Evolutionary conservation across 2,797 vertebrate genomes (phyloP).

Genomic region (Tamandua tetradactyla): DNA sequence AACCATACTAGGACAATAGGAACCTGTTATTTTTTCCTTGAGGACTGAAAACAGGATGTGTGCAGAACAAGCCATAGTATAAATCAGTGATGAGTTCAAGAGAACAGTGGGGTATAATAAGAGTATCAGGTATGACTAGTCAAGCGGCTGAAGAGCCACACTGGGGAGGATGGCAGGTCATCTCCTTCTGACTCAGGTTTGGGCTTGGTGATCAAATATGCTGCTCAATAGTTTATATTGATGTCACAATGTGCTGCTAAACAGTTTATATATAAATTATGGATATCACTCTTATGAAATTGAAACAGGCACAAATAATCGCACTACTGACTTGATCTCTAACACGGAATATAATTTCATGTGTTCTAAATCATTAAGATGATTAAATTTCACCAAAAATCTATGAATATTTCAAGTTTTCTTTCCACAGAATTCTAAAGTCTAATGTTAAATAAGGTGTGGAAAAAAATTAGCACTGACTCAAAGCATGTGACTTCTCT

Average conservation of each 20-base stretch:
- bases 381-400: conserved; percentile 11
- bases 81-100: background rate
- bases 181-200: background rate
- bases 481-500: background rate
- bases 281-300: background rate
- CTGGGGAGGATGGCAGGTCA: background rate
- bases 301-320: background rate
- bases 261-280: background rate
- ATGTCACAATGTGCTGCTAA: background rate
- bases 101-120: background rate
- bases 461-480: background rate
- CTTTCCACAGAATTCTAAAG: background rate
- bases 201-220: background rate
- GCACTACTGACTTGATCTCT: background rate
- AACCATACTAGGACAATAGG: fast-evolving
- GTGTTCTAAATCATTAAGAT: background rate
- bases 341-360: background rate
- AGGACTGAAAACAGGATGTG: too few species aligned
- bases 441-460: background rate
- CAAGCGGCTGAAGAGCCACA: background rate
- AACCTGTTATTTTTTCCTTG: background rate
- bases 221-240: background rate
- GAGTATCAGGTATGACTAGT: background rate
- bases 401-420: background rate
- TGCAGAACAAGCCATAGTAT: background rate